Evolutionary conservation across 2,113 vertebrate species (phyloP).

Genomic region (Speoplatyrhinus poulsoni): DNA sequence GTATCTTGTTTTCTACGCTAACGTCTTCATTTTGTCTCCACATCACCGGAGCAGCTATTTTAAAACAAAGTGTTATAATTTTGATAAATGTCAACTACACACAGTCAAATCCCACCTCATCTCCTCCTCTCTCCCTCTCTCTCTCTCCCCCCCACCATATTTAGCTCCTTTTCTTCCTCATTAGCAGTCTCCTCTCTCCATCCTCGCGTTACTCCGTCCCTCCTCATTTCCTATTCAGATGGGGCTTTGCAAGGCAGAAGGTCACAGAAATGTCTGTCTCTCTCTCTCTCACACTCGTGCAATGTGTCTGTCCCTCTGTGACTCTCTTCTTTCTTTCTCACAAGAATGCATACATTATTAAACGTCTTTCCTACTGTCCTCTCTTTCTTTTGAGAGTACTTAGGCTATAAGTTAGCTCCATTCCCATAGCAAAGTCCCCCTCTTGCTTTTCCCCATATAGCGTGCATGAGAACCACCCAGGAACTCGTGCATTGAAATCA

Average conservation of each 20-base stretch:
- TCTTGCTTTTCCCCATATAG: no score
- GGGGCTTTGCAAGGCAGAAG: conserved; percentile 66
- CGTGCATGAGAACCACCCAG: no score
- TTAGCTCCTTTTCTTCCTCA: conserved; percentile 52
- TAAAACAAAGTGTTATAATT: conserved; percentile 40
- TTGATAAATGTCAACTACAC: conserved; percentile 58
- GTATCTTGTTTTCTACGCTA: background rate
- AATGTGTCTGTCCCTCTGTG: conserved; percentile 10
- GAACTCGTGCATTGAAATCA: no score
- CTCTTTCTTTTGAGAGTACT: conserved; percentile 38
- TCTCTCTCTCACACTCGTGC: conserved; percentile 53
- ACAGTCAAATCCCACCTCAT: conserved; percentile 29
- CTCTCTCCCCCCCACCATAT: conserved; percentile 2
- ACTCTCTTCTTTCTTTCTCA: conserved; percentile 29
- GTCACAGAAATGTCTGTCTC: conserved; percentile 71
- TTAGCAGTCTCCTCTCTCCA: conserved; percentile 68
- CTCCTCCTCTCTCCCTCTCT: conserved; percentile 19
- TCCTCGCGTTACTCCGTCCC: conserved; percentile 57
- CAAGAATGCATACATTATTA: conserved; percentile 56
- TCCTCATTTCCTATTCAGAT: conserved; percentile 74
- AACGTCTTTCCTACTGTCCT: background rate
- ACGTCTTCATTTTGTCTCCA: conserved; percentile 1
- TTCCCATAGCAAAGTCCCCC: no score
- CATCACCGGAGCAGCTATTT: conserved; percentile 20
- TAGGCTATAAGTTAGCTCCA: no score